Evolutionary conservation across 1,140 invertebrate genomes (phyloP).

Genomic region (Drosophila ogumai): DNA sequence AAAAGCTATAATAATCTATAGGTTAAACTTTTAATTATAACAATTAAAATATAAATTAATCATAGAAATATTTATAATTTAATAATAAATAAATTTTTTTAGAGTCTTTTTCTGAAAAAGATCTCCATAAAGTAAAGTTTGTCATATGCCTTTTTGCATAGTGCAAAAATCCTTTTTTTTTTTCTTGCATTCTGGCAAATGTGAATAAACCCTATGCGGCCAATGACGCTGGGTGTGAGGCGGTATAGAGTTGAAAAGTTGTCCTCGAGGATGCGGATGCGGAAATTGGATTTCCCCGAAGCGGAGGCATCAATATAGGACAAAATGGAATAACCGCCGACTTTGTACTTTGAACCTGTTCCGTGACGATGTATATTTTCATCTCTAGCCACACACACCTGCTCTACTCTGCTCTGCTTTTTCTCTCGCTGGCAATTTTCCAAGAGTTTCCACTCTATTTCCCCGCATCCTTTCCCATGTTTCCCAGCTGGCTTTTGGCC

Average conservation of each 20-base stretch:
- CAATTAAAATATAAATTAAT: neutral
- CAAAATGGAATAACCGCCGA: constrained; percentile 35
- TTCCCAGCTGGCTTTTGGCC: constrained; percentile 49
- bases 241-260: constrained; percentile 32
- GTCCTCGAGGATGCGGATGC: constrained; percentile 34
- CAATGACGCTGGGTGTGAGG: constrained; percentile 40
- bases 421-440: constrained; percentile 24
- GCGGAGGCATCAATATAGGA: constrained; percentile 38
- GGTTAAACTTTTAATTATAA: constrained; percentile 11
- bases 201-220: constrained; percentile 75
- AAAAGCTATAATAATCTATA: neutral
- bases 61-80: neutral
- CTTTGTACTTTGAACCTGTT: constrained; percentile 57
- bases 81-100: neutral
- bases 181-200: constrained; percentile 30
- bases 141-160: neutral
- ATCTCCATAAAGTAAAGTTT: neutral
- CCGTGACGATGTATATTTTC: constrained; percentile 35
- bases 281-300: constrained; percentile 72
- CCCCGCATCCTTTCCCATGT: neutral
- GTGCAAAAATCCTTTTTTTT: constrained; percentile 10
- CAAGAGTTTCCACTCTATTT: constrained; percentile 48
- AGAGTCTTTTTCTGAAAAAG: no score
- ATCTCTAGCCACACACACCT: constrained; percentile 24
- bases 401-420: constrained; percentile 5